Percentiles rank a stretch among this genome's conserved stretches.
phyloP scores from a whole-genome alignment of 1,140 invertebrate species.

The Amphibalanus amphitrite region DNA sequence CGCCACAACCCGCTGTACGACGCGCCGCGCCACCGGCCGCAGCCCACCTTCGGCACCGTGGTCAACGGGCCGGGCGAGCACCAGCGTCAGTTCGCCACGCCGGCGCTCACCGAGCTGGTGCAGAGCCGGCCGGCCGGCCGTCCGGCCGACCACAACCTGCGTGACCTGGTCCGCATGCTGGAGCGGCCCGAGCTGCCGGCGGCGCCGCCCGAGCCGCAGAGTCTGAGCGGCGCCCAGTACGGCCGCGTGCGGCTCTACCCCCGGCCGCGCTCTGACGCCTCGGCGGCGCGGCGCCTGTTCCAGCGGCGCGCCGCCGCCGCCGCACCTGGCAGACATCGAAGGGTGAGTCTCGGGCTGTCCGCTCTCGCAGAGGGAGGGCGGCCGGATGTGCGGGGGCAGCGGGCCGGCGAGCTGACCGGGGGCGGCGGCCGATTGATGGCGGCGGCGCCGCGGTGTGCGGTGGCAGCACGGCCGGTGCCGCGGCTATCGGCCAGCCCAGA shows the following conservation, averaged over 20 bases:
- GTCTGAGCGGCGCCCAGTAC: background rate
- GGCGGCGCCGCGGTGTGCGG: too few relatives aligned
- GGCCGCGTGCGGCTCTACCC: background rate
- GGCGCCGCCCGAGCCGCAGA: background rate
- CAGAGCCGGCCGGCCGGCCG: background rate
- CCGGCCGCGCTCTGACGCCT: too few relatives aligned
- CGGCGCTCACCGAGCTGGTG: background rate
- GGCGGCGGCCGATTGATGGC: too few relatives aligned
- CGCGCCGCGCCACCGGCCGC: background rate
- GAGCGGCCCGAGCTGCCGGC: background rate
- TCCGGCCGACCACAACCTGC: background rate
- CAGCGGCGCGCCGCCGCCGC: background rate
- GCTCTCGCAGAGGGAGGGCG: too few relatives aligned
- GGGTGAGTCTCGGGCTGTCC: too few relatives aligned
- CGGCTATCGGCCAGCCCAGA: too few relatives aligned
- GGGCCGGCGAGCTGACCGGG: too few relatives aligned
- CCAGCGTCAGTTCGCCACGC: background rate
- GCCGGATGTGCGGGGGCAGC: too few relatives aligned
- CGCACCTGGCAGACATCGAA: background rate
- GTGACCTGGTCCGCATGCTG: background rate
- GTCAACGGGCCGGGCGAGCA: background rate
- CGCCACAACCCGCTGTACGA: slow-evolving; percentile 4
- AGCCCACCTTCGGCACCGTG: background rate
- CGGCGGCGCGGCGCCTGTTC: background rate
- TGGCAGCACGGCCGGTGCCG: too few relatives aligned